Conservation (phyloP, 53 echinoderm and acorn worm species). For the Crossaster papposus region DNA sequence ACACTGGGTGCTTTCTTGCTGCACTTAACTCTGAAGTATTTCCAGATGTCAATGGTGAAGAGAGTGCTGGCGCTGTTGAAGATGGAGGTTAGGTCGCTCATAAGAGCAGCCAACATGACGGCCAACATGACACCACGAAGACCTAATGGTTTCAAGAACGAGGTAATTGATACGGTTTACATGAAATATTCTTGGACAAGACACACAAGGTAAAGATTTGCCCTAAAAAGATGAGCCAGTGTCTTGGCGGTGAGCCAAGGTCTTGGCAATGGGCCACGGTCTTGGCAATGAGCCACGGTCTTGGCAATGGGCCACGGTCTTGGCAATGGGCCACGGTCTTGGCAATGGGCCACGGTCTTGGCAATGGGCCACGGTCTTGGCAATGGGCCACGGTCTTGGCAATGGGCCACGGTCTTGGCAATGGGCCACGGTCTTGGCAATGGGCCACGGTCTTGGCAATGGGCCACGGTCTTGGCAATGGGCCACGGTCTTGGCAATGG, state of each 20-base stretch:
- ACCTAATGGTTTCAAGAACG: conserved; percentile 57
- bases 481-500: too few species aligned
- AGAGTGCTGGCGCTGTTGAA: conserved; percentile 95
- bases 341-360: too few species aligned
- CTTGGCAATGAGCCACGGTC: background rate
- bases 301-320: background rate
- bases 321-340: background rate
- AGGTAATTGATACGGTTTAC: background rate
- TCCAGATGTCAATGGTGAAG: conserved; percentile 89
- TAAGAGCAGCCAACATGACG: conserved; percentile 92
- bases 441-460: too few species aligned
- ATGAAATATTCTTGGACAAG: background rate
- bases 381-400: too few species aligned
- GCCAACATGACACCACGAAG: conserved; percentile 87
- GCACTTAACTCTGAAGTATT: conserved; percentile 61
- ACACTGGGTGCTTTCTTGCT: conserved; percentile 59
- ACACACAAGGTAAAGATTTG: background rate
- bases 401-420: too few species aligned
- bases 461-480: too few species aligned
- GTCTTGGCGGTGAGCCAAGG: background rate
- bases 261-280: background rate
- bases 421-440: too few species aligned
- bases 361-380: too few species aligned
- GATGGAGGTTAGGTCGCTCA: conserved; percentile 93
- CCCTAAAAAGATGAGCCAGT: background rate